These are phyloP conservation scores for Anoplolepis gracilipes DNA, from an alignment of 1,140 invertebrate genomes.

Conservation along the genomic window DNA sequence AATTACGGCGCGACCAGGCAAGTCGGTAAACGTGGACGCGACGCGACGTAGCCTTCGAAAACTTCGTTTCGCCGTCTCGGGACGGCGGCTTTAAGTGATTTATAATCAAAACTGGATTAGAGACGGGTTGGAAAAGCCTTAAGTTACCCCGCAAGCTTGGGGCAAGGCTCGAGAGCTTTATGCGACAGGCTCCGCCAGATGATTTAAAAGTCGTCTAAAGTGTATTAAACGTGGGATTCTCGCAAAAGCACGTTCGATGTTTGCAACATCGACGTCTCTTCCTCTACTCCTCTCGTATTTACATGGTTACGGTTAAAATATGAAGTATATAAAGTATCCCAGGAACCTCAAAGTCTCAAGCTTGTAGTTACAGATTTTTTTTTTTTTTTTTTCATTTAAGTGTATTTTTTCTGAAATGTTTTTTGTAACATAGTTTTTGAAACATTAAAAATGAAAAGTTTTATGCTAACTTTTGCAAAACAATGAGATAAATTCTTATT, in stretches of 20 bases:
- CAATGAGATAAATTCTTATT: neutral
- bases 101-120: slow-evolving; percentile 77
- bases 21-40: slow-evolving; percentile 65
- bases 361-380: neutral
- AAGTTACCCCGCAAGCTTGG: slow-evolving; percentile 61
- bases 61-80: slow-evolving; percentile 72
- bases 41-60: slow-evolving; percentile 66
- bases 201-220: slow-evolving; percentile 72
- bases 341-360: neutral
- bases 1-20: slow-evolving; percentile 59
- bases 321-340: slow-evolving; percentile 6
- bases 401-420: neutral
- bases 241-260: slow-evolving; percentile 28
- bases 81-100: slow-evolving; percentile 75
- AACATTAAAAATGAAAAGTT: neutral
- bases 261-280: neutral
- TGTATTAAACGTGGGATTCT: slow-evolving; percentile 60
- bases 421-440: neutral
- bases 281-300: neutral
- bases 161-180: slow-evolving; percentile 34
- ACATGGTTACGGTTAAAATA: slow-evolving; percentile 11
- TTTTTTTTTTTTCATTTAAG: neutral
- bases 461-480: too few relatives aligned
- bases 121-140: slow-evolving; percentile 72
- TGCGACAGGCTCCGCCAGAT: slow-evolving; percentile 52